Evolutionary conservation across 1,140 invertebrate species (phyloP).

Genomic region (Drosophila ficusphila): DNA sequence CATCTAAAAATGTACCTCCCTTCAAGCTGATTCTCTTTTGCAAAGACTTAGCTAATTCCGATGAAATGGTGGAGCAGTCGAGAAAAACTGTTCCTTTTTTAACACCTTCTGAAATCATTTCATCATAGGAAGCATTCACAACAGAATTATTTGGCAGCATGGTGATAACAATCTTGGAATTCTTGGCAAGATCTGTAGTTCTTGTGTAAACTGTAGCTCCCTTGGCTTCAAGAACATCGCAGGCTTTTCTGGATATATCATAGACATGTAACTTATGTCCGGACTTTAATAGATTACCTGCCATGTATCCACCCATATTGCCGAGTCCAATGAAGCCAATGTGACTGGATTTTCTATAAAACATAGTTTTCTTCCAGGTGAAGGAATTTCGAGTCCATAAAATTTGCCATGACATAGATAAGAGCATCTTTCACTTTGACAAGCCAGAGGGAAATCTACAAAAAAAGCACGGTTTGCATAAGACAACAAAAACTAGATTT

Average conservation of each 20-base stretch:
- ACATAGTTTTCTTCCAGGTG: too few relatives aligned
- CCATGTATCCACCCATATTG: constrained; percentile 98
- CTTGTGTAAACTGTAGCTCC: constrained; percentile 89
- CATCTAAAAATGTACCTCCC: constrained; percentile 93
- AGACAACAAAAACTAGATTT: too few relatives aligned
- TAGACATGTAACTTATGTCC: constrained; percentile 92
- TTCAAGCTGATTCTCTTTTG: constrained; percentile 86
- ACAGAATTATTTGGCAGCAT: constrained; percentile 96
- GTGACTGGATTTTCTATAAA: neutral
- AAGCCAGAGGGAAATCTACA: too few relatives aligned
- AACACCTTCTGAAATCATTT: constrained; percentile 57
- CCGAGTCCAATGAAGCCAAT: constrained; percentile 96
- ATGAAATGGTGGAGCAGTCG: constrained; percentile 98
- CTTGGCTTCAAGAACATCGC: constrained; percentile 87
- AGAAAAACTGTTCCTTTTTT: constrained; percentile 88
- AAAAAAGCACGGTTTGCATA: too few relatives aligned
- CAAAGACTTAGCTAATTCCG: constrained; percentile 90
- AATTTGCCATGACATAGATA: neutral
- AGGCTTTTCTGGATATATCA: constrained; percentile 90
- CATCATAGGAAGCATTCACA: constrained; percentile 88
- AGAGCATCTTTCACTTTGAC: neutral
- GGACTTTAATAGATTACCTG: constrained; percentile 94
- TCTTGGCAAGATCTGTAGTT: constrained; percentile 90
- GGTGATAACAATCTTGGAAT: constrained; percentile 92
- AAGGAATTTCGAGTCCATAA: neutral